Evolutionary conservation across 2,113 vertebrate genomes (phyloP).

Genomic region (Nymphicus hollandicus): DNA sequence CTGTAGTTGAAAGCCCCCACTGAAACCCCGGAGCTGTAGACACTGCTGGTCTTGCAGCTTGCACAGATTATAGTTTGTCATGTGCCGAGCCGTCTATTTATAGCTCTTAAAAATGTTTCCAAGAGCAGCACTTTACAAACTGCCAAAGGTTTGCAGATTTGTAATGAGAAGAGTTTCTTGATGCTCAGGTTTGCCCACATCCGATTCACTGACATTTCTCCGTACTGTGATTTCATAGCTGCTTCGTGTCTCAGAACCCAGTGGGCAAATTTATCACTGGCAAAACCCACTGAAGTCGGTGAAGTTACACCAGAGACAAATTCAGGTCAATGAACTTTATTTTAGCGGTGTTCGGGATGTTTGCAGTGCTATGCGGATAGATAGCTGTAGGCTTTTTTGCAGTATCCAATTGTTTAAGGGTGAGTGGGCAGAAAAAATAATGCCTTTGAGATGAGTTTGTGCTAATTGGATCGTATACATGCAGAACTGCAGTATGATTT

Average conservation of each 20-base stretch:
- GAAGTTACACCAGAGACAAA: conserved; percentile 13
- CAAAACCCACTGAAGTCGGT: neutral
- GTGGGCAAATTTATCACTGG: neutral
- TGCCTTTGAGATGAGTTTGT: neutral
- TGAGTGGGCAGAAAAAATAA: neutral
- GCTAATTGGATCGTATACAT: neutral
- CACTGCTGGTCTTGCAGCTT: conserved; percentile 10
- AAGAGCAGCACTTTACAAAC: conserved; percentile 10
- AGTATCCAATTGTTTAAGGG: neutral
- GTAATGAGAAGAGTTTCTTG: neutral
- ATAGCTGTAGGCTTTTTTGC: neutral
- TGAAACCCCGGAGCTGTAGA: neutral
- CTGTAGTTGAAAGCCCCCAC: neutral
- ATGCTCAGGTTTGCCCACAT: neutral
- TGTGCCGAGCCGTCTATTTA: neutral
- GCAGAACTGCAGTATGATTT: neutral
- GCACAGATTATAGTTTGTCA: conserved; percentile 16
- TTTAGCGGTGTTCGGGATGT: neutral
- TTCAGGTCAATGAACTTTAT: conserved; percentile 33
- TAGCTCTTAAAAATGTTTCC: neutral
- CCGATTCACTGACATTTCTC: neutral
- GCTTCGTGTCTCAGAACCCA: neutral
- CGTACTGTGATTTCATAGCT: neutral
- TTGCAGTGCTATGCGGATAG: neutral
- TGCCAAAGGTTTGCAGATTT: neutral